These are phyloP conservation scores for Pantelozetes paolii DNA, from an alignment of 2,888 invertebrate genomes.

Conservation along the genomic window DNA sequence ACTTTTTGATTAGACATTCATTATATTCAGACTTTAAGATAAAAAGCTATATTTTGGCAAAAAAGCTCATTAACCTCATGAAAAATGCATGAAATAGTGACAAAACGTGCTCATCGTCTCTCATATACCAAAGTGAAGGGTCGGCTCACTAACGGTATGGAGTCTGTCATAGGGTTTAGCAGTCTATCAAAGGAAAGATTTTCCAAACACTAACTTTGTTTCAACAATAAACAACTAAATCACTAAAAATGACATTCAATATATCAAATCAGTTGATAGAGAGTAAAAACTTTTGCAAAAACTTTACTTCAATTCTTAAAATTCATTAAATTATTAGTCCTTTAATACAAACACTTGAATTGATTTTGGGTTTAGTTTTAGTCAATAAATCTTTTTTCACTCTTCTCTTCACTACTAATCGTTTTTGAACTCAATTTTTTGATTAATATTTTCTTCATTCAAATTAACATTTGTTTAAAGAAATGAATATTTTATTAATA, in stretches of 20 bases:
- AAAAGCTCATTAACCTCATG: slow-evolving; percentile 36
- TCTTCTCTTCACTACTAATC: not conserved
- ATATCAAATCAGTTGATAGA: slow-evolving; percentile 20
- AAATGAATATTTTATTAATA: not conserved
- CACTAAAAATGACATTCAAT: slow-evolving; percentile 28
- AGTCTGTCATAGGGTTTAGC: not conserved
- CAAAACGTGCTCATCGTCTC: slow-evolving; percentile 32
- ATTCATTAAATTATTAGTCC: not conserved
- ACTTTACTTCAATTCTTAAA: too few species aligned
- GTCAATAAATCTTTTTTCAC: too few species aligned
- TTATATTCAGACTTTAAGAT: not conserved
- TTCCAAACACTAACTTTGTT: not conserved
- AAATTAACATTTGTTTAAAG: not conserved
- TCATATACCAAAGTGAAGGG: slow-evolving; percentile 11
- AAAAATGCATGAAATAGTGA: slow-evolving; percentile 34
- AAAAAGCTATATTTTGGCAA: not conserved
- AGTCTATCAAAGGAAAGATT: slow-evolving; percentile 5
- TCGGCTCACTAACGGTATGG: not conserved
- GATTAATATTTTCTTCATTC: slow-evolving; percentile 10
- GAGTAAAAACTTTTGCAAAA: not conserved
- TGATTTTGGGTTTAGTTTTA: too few species aligned
- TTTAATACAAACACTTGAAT: not conserved
- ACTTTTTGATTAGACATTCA: slow-evolving; percentile 16
- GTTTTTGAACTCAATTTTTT: too few species aligned
- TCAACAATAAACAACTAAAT: slow-evolving; percentile 19